Base-by-base conservation (phyloP, 2,888 invertebrate species). In the Catotricha subobsoleta region DNA sequence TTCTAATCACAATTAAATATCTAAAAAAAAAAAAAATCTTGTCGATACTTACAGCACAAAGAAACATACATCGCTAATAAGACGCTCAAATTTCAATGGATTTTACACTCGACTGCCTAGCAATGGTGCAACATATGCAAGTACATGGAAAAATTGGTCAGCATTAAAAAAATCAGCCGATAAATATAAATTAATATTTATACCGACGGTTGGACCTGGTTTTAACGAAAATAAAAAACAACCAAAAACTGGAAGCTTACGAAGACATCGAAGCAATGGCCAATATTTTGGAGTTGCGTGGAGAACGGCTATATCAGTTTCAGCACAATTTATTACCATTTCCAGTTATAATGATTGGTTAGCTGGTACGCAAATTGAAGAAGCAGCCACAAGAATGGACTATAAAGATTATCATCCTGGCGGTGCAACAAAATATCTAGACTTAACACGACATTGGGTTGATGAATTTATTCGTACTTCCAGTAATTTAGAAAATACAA, bases 321-420 rank as follows among this genome's bases (percentile, higher is more conserved):
- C 66, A 18, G 67, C 72, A 9, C 61, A 64, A 41, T 65, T 72
- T 40, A 60, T 80, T 13, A 71, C 72, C 9, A 70, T 80, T 42
- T 77, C 76, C 30, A 77, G 77, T 43, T 80, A 76, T 53, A 80
- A 80, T 54, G 77, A 79, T 53, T 80, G 79, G 78, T 74, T 74
- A 48, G 77, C 78, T 56, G 80, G 80, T 5, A 77, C 77, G 9
- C 79, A 80, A 59, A 76, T 80, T 42, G 80, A 80, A 55, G 73
- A 76, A 30, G 76, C 58, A 3, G 49, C 55, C 23, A 54, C 60
- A 3, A 53, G 57, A 39, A 53, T 54, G 15, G 59, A 59, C 2
- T 62, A 57, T 44, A 53, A 59, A 23, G 72, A 76, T 51, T 78
- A 78, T 52, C 66, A 66, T 51, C 74, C 74, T 0, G 67, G 72